These are phyloP conservation scores for Pseudocheirus occidentalis DNA, from an alignment of 2,797 vertebrate species.

Conservation along the genomic window DNA sequence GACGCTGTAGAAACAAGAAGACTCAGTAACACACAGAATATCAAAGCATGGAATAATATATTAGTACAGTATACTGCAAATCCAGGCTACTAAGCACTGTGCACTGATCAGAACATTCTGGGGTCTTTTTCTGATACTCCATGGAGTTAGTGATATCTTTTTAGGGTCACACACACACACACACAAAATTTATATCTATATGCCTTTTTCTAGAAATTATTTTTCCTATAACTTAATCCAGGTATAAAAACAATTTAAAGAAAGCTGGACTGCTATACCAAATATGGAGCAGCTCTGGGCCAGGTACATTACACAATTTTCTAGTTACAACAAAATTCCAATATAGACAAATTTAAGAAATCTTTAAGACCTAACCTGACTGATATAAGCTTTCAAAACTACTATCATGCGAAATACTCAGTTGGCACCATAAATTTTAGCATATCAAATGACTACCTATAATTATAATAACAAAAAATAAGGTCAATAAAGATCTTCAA, in stretches of 20 bases:
- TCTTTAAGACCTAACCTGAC: neutral
- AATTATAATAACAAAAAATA: slow-evolving; percentile 31
- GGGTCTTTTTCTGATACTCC: neutral
- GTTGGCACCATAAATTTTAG: neutral
- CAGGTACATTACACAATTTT: neutral
- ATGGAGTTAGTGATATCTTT: neutral
- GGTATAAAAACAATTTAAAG: slow-evolving; percentile 25
- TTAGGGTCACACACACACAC: too few species aligned
- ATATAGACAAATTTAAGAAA: slow-evolving; percentile 14
- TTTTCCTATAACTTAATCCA: neutral
- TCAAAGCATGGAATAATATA: neutral
- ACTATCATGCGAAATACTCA: neutral
- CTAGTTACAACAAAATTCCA: slow-evolving; percentile 8
- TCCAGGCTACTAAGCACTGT: neutral
- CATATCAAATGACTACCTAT: slow-evolving; percentile 2
- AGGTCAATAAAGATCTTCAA: neutral
- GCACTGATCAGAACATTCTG: neutral
- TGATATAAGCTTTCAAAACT: slow-evolving; percentile 17
- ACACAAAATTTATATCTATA: too few species aligned
- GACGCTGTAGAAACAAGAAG: neutral
- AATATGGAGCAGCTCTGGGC: neutral
- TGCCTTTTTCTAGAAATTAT: neutral
- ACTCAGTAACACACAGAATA: neutral
- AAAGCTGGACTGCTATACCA: slow-evolving; percentile 10
- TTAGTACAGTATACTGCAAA: neutral